Base-by-base conservation (phyloP, 30 jellyfish, hydroid and myxozoan genomes). In the Cassiopea xamachana region DNA sequence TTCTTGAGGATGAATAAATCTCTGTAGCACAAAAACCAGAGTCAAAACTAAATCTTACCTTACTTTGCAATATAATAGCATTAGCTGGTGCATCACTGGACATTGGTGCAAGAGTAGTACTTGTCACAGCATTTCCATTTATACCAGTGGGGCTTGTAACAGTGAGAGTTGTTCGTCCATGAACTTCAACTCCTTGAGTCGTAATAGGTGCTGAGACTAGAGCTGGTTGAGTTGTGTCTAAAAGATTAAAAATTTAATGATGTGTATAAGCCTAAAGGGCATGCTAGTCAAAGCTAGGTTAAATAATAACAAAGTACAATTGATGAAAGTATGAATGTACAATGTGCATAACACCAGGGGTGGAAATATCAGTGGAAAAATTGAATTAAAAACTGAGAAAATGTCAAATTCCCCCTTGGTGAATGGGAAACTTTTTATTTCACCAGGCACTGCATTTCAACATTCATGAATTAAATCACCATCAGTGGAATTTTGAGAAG, bases 161-260 rank as follows among this genome's bases (percentile, higher is more conserved):
- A 5, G 89, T 91, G 58, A 89, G 85, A 61, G 19, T 70, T 10
- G 91, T 77, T 39, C 92, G 58, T 16, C 87, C 93, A 83, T 77
- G 84, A 16, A 77, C 47, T 1, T 88, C 95, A 1, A 89, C 43
- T 67, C 60, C 84, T 51, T 78, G 94, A 0, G 97, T 43, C 1
- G 93, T 81, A 47, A 50, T 77, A 46, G 96, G 94, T 17, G 99
- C 98, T 50, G 98, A 96, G 48, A 82, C 95, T 3, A 96, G 85
- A 48, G 98, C 90, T 4, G 99, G 99, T 77, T 96, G 99, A 13
- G 99, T 96, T 6, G 98, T 73, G 79, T 96, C 99, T 96, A 79
- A 55, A 69, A 60, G 18, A 8, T 5, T 18, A 51, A 8, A 59
- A 45, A 13, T n/a, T 55, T 55, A 55, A 6, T 55, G 10, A 3